Evolutionary conservation across 2,888 invertebrate genomes (phyloP).

Genomic region (Brachylomia viminalis): DNA sequence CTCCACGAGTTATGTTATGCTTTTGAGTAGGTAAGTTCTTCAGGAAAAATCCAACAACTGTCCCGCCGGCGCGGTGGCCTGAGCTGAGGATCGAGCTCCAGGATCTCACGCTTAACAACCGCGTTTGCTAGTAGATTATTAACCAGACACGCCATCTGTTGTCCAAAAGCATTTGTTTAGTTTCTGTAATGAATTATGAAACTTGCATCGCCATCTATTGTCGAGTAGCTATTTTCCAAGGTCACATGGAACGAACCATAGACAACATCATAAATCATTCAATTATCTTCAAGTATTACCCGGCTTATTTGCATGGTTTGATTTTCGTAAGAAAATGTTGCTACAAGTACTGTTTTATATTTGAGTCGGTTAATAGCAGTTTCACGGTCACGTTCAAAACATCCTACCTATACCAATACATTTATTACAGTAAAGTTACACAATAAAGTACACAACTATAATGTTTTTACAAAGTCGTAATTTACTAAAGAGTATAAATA

Average conservation of each 20-base stretch:
- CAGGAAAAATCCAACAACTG: too few relatives aligned
- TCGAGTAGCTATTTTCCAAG: constrained; percentile 72
- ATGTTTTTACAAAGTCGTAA: too few relatives aligned
- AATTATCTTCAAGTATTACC: constrained; percentile 46
- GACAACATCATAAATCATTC: constrained; percentile 72
- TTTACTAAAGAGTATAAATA: accelerated
- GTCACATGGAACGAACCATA: constrained; percentile 79
- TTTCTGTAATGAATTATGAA: neutral
- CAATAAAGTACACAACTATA: neutral
- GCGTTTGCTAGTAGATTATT: neutral
- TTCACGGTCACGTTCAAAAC: constrained; percentile 52
- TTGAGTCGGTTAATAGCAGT: constrained; percentile 30
- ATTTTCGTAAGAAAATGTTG: neutral
- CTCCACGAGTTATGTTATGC: too few relatives aligned
- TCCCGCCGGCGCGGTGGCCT: too few relatives aligned
- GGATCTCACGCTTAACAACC: neutral
- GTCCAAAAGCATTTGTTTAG: neutral
- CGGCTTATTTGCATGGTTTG: constrained; percentile 29
- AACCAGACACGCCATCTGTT: constrained; percentile 44
- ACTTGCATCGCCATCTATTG: constrained; percentile 70
- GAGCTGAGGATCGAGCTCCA: neutral
- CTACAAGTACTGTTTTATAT: neutral
- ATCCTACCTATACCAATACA: neutral
- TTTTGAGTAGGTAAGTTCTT: neutral
- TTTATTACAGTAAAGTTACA: neutral